Evolutionary conservation across 1,140 invertebrate species (phyloP).

Genomic region (Anoplolepis gracilipes): DNA sequence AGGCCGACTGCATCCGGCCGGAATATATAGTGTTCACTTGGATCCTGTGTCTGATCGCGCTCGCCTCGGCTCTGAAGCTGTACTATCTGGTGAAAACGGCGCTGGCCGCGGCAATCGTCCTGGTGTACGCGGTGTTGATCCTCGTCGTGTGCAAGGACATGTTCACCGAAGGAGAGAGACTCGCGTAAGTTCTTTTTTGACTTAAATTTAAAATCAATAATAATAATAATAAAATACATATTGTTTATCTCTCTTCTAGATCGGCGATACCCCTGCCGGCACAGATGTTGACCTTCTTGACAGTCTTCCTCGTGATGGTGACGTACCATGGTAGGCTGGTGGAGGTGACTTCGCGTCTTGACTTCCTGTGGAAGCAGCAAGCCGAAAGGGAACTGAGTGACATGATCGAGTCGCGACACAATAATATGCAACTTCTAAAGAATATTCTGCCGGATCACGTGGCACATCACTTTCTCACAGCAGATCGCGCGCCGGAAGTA

Average conservation of each 20-base stretch:
- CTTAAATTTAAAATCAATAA: neutral
- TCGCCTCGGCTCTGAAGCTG: constrained; percentile 96
- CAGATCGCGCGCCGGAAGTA: constrained; percentile 90
- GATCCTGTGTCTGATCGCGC: constrained; percentile 95
- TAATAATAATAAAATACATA: neutral
- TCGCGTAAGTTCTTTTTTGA: constrained; percentile 63
- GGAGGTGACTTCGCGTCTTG: constrained; percentile 95
- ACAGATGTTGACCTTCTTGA: constrained; percentile 92
- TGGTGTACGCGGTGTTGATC: constrained; percentile 90
- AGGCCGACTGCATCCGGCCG: constrained; percentile 87
- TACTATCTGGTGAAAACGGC: constrained; percentile 96
- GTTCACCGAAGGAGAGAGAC: constrained; percentile 73
- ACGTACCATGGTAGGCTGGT: constrained; percentile 96
- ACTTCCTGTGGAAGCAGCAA: constrained; percentile 98
- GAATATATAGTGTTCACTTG: constrained; percentile 97
- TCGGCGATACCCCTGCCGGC: constrained; percentile 89
- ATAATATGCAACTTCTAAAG: constrained; percentile 94
- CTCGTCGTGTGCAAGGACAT: constrained; percentile 86
- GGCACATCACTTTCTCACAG: constrained; percentile 96
- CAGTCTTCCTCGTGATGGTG: constrained; percentile 94
- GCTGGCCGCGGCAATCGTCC: constrained; percentile 91
- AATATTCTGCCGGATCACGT: constrained; percentile 99
- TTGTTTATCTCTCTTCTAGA: constrained; percentile 39
- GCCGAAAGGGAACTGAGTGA: constrained; percentile 96
- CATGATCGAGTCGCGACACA: constrained; percentile 95